Evolutionary conservation across 2,113 vertebrate genomes (phyloP), one percentile per base, ranked within the genome.

Genomic region (Corydoras maculifer): DNA sequence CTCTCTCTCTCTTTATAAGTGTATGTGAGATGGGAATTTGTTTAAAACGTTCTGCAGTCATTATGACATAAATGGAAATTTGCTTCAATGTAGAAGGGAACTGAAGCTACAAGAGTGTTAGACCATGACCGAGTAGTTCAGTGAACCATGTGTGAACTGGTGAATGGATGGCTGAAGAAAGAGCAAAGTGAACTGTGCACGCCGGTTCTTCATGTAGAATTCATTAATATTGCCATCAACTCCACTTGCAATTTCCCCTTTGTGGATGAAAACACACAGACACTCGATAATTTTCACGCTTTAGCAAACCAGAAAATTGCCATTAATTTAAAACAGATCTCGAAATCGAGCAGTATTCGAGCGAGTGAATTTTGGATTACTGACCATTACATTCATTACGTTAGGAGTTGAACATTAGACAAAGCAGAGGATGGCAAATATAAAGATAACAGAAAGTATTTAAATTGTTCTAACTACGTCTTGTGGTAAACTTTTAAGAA

Each of bases 221-320:
- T 57, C 14, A n/a, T n/a, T 57, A 7, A 57, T 7, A 57, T 57
- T 60, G 65, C 9, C 70, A 48, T 55, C 69, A 65, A 58, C 69
- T 75, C 62, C 60, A 69, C 58, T 43, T 14, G 51, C 57, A 65
- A 53, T 53, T 3, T 2, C 43, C 14, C 62, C 43, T 57, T 66
- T n/a, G n/a, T 53, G 57, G 14, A 55, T 67, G 65, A 55, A 67
- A 12, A 59, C 35, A 64, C 30, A 58, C 62, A 49, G 48, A 68
- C 53, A 15, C 25, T 68, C 59, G 10, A 72, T 72, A 30, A 70
- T 75, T 78, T 78, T 72, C 63, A 68, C 72, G 77, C 69, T 75
- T 78, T 78, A 60, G 29, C 18, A 68, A 75, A 60, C 73, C 61
- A 68, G 60, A 75, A 72, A 78, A 72, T 78, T 58, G 8, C 49